phyloP scores from a whole-genome alignment of 2,888 invertebrate species.

The Macropis europaea region DNA sequence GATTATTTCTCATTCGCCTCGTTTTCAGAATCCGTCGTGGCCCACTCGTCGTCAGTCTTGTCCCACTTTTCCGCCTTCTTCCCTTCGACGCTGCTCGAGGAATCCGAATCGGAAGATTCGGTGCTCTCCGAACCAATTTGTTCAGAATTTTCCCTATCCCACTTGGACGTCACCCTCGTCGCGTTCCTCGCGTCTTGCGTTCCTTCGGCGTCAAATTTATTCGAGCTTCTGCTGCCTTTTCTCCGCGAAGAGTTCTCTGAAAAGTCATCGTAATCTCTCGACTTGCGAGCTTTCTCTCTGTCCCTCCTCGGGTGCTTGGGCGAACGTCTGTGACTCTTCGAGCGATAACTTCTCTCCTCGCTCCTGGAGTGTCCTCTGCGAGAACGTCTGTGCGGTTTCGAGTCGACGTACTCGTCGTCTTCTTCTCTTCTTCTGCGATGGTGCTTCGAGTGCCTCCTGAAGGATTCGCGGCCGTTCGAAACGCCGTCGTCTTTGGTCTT shows the following conservation, averaged over 20 bases:
- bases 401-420: neutral
- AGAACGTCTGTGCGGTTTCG: slow-evolving; percentile 9
- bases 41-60: slow-evolving; percentile 32
- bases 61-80: neutral
- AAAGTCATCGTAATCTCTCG: neutral
- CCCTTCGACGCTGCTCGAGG: slow-evolving; percentile 4
- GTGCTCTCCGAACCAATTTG: slow-evolving; percentile 14
- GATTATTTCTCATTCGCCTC: slow-evolving; percentile 8
- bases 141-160: slow-evolving; percentile 43
- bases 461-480: slow-evolving; percentile 19
- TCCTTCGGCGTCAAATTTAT: neutral
- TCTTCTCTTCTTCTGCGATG: slow-evolving; percentile 4
- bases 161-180: slow-evolving; percentile 11
- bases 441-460: slow-evolving; percentile 12
- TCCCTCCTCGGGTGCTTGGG: neutral
- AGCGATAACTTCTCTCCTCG: slow-evolving; percentile 3
- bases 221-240: neutral
- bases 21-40: slow-evolving; percentile 46
- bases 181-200: neutral
- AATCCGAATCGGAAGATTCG: slow-evolving; percentile 41
- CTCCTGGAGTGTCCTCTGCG: neutral
- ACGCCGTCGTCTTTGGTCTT: slow-evolving; percentile 19
- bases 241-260: neutral
- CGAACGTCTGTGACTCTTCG: slow-evolving; percentile 1
- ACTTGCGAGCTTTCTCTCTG: neutral